Evolutionary conservation across 2,797 vertebrate genomes (phyloP).

Genomic region (Tamandua tetradactyla): DNA sequence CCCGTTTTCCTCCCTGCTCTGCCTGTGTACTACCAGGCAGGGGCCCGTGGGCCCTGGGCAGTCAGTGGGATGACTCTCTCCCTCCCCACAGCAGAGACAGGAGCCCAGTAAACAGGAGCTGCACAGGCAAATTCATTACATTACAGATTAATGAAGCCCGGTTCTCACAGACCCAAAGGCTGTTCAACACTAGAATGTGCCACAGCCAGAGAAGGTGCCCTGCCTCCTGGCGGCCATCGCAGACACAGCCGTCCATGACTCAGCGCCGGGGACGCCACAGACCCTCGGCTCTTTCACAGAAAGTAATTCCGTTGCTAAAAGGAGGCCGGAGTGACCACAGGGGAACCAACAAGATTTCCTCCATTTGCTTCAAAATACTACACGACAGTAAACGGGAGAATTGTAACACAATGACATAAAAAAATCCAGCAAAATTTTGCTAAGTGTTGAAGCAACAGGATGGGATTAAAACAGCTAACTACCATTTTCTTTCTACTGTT

Average conservation of each 20-base stretch:
- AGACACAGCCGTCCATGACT: no score
- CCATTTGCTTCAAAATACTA: background rate
- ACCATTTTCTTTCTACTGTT: background rate
- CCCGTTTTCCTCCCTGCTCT: no score
- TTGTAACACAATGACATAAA: background rate
- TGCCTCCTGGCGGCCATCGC: background rate
- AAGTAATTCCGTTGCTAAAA: background rate
- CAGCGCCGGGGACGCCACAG: no score
- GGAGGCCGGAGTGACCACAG: background rate
- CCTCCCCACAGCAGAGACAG: background rate
- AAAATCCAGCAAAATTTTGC: no score
- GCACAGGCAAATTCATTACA: accelerated
- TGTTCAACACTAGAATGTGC: background rate
- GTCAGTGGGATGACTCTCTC: no score
- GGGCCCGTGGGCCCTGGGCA: no score
- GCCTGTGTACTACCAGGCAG: no score
- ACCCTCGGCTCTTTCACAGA: no score
- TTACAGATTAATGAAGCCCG: accelerated
- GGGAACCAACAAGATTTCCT: background rate
- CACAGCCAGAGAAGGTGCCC: background rate
- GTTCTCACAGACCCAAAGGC: background rate
- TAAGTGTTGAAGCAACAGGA: background rate
- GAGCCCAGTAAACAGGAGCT: background rate
- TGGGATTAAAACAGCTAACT: background rate
- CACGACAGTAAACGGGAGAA: background rate